Evolutionary conservation across 1,140 invertebrate species (phyloP).

Genomic region (Drosophila pectinifera): DNA sequence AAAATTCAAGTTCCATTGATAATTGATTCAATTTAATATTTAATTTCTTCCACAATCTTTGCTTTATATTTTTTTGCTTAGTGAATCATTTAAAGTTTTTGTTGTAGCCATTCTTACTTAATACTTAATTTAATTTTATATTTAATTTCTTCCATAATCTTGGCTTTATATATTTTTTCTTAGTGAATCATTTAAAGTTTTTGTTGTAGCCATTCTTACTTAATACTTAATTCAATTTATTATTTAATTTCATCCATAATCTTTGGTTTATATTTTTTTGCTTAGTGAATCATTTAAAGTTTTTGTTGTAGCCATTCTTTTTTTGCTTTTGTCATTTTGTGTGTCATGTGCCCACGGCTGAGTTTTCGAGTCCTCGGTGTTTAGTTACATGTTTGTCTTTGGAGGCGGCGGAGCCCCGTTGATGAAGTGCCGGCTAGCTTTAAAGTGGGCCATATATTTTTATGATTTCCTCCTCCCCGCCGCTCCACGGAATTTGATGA

Average conservation of each 20-base stretch:
- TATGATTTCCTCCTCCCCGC: slow-evolving; percentile 57
- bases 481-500: slow-evolving; percentile 55
- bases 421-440: slow-evolving; percentile 75
- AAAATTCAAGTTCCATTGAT: too few species aligned
- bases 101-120: too few species aligned
- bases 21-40: background rate
- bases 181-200: too few species aligned
- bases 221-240: background rate
- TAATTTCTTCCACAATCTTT: too few species aligned
- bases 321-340: slow-evolving; percentile 34
- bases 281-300: slow-evolving; percentile 31
- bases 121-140: background rate
- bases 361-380: slow-evolving; percentile 57
- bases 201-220: too few species aligned
- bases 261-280: background rate
- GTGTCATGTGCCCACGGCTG: slow-evolving; percentile 23
- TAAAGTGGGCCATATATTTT: slow-evolving; percentile 81
- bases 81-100: too few species aligned
- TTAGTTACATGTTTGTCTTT: slow-evolving; percentile 77
- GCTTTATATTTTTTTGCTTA: too few species aligned
- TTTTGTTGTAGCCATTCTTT: slow-evolving; percentile 23
- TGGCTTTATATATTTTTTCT: too few species aligned
- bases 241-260: too few species aligned
- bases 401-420: slow-evolving; percentile 9
- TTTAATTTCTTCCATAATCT: too few species aligned